A percentile compares a stretch with the other conserved stretches of the same genome.
Conservation (phyloP, 2,113 vertebrate genomes). For the Neolamprologus tretocephalus region DNA sequence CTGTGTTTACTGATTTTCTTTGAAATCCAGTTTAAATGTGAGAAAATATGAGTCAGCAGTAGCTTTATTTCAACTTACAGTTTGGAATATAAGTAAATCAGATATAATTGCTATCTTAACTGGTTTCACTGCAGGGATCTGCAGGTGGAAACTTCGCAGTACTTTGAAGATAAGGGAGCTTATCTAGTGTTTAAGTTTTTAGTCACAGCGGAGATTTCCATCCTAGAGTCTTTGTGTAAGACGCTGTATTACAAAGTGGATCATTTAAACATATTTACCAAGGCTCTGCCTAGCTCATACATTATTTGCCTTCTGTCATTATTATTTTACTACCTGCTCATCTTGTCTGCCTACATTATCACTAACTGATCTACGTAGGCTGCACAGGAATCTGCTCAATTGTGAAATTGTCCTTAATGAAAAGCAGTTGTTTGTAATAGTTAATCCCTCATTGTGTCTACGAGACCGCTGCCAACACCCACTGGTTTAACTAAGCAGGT, state of each 20-base stretch:
- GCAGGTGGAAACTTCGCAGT: not conserved
- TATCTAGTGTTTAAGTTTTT: not conserved
- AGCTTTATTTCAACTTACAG: not conserved
- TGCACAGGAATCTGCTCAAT: not conserved
- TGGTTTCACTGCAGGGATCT: not conserved
- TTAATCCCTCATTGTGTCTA: not conserved
- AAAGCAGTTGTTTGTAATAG: slow-evolving; percentile 22
- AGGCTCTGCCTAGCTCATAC: not conserved
- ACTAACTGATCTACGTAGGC: not conserved
- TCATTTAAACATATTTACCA: not conserved
- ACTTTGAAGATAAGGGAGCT: slow-evolving; percentile 36
- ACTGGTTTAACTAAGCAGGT: slow-evolving; percentile 31
- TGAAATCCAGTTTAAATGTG: not conserved
- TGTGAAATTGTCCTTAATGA: not conserved
- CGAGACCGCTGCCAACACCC: slow-evolving; percentile 28
- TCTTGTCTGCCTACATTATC: not conserved
- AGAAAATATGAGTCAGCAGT: not conserved
- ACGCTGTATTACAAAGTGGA: not conserved
- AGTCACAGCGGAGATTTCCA: not conserved
- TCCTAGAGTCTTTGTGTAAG: not conserved
- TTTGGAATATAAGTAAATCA: not conserved
- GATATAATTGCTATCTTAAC: not conserved
- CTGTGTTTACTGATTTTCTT: not conserved
- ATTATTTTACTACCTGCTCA: not conserved
- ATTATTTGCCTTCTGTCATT: not conserved